These are phyloP conservation scores for Crioceris asparagi DNA, from an alignment of 2,888 invertebrate genomes.

Conservation along the genomic window DNA sequence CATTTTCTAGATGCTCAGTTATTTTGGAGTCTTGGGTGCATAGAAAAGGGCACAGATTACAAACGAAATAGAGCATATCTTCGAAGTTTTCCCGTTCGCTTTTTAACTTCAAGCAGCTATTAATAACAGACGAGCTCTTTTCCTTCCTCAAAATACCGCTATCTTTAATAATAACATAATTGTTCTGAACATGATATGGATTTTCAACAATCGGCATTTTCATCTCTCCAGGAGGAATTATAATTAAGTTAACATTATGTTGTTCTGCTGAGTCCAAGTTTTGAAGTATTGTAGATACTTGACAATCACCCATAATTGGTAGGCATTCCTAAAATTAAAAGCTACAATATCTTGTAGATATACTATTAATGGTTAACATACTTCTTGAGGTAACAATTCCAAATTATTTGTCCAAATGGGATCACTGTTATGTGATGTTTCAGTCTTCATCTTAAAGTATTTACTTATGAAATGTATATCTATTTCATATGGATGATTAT, in stretches of 20 bases:
- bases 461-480: too few species aligned
- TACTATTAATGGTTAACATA: conserved; percentile 14
- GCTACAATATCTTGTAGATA: conserved; percentile 4
- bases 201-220: conserved; percentile 23
- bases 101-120: conserved; percentile 6
- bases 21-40: conserved; percentile 34
- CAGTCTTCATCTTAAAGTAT: conserved; percentile 26
- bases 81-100: conserved; percentile 24
- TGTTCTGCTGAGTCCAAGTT: conserved; percentile 25
- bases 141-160: conserved; percentile 15
- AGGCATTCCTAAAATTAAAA: conserved; percentile 28
- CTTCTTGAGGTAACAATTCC: conserved; percentile 29
- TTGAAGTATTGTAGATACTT: conserved; percentile 33
- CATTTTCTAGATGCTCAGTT: conserved; percentile 32
- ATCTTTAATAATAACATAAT: conserved; percentile 29
- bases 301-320: conserved; percentile 32
- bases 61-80: conserved; percentile 34
- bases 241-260: conserved; percentile 29
- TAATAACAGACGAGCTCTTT: conserved; percentile 6
- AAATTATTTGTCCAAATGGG: conserved; percentile 31
- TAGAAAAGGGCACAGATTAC: conserved; percentile 35
- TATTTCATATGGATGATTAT: too few species aligned
- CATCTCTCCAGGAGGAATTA: conserved; percentile 25
- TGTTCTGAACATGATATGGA: conserved; percentile 19
- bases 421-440: conserved; percentile 23